phyloP scores from a whole-genome alignment of 1,140 invertebrate genomes.

The Drosophila pseudoobscura region DNA sequence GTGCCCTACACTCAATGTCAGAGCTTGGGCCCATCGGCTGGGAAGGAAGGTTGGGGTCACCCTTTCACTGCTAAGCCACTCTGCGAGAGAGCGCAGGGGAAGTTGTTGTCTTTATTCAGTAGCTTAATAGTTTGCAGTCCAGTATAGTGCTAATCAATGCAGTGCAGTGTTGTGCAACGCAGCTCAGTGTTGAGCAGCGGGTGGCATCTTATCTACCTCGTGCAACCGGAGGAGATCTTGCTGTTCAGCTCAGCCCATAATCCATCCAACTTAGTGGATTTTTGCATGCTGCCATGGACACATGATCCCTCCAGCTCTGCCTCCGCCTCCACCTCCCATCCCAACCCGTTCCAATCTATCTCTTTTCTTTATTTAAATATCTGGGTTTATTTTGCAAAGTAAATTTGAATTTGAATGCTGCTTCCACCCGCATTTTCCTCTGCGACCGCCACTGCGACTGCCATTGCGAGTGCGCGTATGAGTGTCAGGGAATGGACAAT shows the following conservation, averaged over 20 bases:
- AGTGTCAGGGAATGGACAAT: conserved; percentile 71
- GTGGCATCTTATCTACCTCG: too few relatives aligned
- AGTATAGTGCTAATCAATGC: too few relatives aligned
- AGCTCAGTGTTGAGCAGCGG: too few relatives aligned
- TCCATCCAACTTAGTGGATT: background rate
- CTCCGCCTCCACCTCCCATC: too few relatives aligned
- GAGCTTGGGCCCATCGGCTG: conserved; percentile 12
- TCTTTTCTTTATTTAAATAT: conserved; percentile 39
- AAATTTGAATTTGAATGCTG: conserved; percentile 66
- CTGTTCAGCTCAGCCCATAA: too few relatives aligned
- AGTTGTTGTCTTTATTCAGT: too few relatives aligned
- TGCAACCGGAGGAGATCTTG: too few relatives aligned
- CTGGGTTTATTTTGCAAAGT: conserved; percentile 36
- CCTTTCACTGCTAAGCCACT: too few relatives aligned
- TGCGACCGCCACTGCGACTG: background rate
- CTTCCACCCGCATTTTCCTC: conserved; percentile 25
- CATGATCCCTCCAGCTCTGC: too few relatives aligned
- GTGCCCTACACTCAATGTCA: conserved; percentile 60
- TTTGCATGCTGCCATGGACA: conserved; percentile 6
- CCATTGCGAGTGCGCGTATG: conserved; percentile 9
- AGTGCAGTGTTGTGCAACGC: too few relatives aligned
- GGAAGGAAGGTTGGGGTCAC: background rate
- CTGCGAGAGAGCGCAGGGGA: too few relatives aligned
- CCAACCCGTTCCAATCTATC: background rate
- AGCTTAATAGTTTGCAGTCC: too few relatives aligned